Conservation (phyloP, 1,140 invertebrate species). For the Gryllus bimaculatus region DNA sequence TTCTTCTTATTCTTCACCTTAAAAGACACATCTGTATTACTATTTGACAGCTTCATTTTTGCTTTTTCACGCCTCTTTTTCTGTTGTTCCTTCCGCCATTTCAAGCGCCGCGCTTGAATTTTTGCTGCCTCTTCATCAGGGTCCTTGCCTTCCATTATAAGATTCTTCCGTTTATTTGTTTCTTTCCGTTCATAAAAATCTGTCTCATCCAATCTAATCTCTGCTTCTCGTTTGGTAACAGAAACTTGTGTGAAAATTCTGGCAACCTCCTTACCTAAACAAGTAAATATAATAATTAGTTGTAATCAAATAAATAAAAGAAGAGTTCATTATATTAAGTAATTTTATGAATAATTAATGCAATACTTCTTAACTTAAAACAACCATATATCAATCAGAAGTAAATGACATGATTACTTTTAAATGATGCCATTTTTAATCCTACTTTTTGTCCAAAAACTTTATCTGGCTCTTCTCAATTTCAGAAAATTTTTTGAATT, state of each 20-base stretch:
- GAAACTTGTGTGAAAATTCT: conserved; percentile 86
- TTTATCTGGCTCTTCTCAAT: neutral
- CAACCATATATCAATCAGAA: no score
- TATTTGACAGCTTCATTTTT: conserved; percentile 32
- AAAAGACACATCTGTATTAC: neutral
- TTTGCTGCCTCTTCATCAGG: conserved; percentile 60
- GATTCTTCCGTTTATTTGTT: conserved; percentile 80
- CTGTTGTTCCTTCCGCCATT: conserved; percentile 29
- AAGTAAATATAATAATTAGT: neutral
- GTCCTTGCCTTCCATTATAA: conserved; percentile 74
- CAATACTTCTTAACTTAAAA: no score
- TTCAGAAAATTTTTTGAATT: neutral
- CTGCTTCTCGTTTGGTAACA: conserved; percentile 80
- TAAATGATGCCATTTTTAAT: no score
- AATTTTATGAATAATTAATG: no score
- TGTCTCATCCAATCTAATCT: conserved; percentile 81
- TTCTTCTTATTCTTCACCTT: no score
- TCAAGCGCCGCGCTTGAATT: conserved; percentile 11
- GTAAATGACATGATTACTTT: no score
- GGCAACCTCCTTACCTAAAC: conserved; percentile 66
- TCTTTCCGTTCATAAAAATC: conserved; percentile 82
- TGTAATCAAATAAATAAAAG: neutral
- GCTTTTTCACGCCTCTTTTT: conserved; percentile 36
- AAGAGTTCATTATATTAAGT: neutral
- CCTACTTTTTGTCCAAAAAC: neutral